phyloP scores from a whole-genome alignment of 2,113 vertebrate genomes.

The Miniopterus natalensis region DNA sequence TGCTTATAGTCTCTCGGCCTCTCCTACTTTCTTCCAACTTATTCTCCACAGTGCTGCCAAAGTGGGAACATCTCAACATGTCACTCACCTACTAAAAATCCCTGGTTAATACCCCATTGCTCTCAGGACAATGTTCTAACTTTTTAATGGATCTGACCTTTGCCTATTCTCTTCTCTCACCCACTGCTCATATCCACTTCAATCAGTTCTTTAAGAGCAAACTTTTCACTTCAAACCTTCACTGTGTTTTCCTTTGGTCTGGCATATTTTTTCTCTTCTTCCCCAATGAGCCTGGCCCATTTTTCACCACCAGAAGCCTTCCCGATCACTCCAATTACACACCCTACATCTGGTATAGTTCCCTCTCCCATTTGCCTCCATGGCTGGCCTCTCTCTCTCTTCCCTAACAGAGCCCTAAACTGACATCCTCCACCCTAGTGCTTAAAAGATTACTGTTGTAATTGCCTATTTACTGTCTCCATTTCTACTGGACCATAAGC shows the following conservation, averaged over 20 bases:
- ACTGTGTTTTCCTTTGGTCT: background rate
- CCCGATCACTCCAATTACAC: background rate
- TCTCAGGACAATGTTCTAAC: background rate
- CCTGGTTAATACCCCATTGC: background rate
- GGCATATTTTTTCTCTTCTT: background rate
- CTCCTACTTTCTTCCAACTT: background rate
- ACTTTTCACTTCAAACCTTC: background rate
- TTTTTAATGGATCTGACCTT: background rate
- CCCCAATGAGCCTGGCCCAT: background rate
- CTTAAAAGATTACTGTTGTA: background rate
- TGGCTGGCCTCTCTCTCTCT: background rate
- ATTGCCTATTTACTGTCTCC: background rate
- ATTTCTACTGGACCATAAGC: background rate
- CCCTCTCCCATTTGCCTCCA: background rate
- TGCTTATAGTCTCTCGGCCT: background rate
- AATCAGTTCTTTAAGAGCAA: background rate
- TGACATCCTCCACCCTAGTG: background rate
- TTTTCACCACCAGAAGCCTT: background rate
- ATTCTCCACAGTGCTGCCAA: background rate
- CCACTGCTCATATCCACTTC: background rate
- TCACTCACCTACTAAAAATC: slow-evolving; percentile 1
- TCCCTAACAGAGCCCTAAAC: background rate
- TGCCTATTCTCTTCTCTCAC: background rate
- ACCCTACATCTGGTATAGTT: background rate
- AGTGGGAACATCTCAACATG: slow-evolving; percentile 3